Base-by-base conservation (phyloP, 2,113 vertebrate species). In the Cynocephalus volans region DNA sequence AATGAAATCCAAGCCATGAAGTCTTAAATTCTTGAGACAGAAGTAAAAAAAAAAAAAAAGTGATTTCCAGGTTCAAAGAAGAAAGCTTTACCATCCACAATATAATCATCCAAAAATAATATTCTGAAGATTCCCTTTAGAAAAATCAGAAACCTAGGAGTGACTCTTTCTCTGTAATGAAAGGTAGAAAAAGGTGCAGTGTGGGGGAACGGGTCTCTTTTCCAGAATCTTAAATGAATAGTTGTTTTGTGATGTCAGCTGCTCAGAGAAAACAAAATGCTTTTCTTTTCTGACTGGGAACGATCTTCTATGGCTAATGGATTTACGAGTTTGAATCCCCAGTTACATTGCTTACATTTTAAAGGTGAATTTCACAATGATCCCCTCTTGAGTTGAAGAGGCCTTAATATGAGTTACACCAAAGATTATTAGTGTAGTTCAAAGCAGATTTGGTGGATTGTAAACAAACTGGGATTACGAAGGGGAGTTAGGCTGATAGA, bases 1-100 rank as follows among this genome's bases (percentile, higher is more conserved):
- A 96, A 72, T 62, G 64, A 97, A 96, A 93, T 65, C 52, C 41
- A 88, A 97, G 87, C 87, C 50, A 45, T 36, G 76, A 90, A 52
- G 67, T 94, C 84, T 80, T 79, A 90, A 97, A 81, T 50, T 80
- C 84, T 96, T 85, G 76, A 96, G 93, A 96, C 73, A 69, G 11
- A 13, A 48, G 70, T 56, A 33, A 64, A 18, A 70, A 76, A 21
- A 31, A 70, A 69, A 73, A 56, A 56, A 6, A 70, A 72, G n/a
- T 76, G 23, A 95, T 83, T 96, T 97, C 69, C 23, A 91, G 54
- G 76, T 97, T 97, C 93, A 97, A 97, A 96, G 85, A 23, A 85
- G 92, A 96, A 95, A 81, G 12, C 31, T 95, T 90, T 75, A 94
- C 65, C 23, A 89, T 67, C 54, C 60, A 93, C 95, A 96, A 96